Evolutionary conservation across 2,888 invertebrate genomes (phyloP).

Genomic region (Ptycholaimellus sp.): DNA sequence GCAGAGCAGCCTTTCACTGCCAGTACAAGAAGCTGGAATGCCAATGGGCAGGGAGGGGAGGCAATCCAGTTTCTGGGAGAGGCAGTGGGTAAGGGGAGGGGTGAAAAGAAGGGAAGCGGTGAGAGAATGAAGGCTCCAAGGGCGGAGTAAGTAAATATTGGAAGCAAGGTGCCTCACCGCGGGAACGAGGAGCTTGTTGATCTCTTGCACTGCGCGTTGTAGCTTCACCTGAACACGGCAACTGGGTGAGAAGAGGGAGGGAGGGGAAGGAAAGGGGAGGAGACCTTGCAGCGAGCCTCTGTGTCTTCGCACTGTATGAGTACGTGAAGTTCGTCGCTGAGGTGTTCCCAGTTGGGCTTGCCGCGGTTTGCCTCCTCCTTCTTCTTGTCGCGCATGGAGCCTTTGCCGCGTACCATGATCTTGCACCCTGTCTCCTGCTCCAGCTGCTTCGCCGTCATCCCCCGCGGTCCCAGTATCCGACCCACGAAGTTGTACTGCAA

Average conservation of each 20-base stretch:
- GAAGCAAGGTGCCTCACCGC: conserved; percentile 38
- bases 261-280: too few relatives aligned
- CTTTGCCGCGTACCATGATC: conserved; percentile 99
- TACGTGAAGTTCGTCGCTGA: conserved; percentile 93
- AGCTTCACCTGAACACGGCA: too few relatives aligned
- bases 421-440: conserved; percentile 99
- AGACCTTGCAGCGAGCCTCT: conserved; percentile 73
- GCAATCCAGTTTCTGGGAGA: background rate
- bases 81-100: background rate
- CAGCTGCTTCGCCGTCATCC: conserved; percentile 98
- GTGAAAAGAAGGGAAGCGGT: background rate
- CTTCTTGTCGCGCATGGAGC: conserved; percentile 96
- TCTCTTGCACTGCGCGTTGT: conserved; percentile 83
- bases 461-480: conserved; percentile 90
- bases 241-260: too few relatives aligned
- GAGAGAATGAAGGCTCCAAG: background rate
- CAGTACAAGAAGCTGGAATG: too few relatives aligned
- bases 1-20: too few relatives aligned
- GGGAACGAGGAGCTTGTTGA: conserved; percentile 84
- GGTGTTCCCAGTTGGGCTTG: conserved; percentile 98
- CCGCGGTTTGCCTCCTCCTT: conserved; percentile 99
- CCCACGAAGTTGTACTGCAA: conserved; percentile 99
- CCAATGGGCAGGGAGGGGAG: too few relatives aligned
- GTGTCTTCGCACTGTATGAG: conserved; percentile 95
- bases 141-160: too few relatives aligned